These are phyloP conservation scores for Bradynema listronoti DNA, from an alignment of 1,140 invertebrate genomes.

Conservation along the genomic window DNA sequence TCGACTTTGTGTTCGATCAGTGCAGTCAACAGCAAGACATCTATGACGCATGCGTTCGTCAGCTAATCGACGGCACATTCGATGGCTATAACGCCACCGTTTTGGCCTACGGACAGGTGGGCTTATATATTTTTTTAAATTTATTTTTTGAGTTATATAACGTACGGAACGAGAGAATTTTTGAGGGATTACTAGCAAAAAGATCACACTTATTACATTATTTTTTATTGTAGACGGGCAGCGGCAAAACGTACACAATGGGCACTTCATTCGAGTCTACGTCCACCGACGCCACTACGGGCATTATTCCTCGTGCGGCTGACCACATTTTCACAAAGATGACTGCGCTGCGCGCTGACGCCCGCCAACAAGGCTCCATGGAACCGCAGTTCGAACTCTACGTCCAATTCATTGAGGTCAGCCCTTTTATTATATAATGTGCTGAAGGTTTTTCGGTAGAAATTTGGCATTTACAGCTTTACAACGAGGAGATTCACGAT, in stretches of 20 bases:
- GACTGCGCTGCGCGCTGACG: slow-evolving; percentile 44
- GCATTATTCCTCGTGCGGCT: slow-evolving; percentile 61
- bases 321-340: slow-evolving; percentile 61
- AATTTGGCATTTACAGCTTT: slow-evolving; percentile 61
- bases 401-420: slow-evolving; percentile 61
- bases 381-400: slow-evolving; percentile 61
- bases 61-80: slow-evolving; percentile 65
- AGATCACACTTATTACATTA: too few species aligned
- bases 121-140: background rate
- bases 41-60: slow-evolving; percentile 69
- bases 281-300: slow-evolving; percentile 45
- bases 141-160: too few species aligned
- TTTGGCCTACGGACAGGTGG: slow-evolving; percentile 63
- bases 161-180: too few species aligned
- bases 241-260: slow-evolving; percentile 97
- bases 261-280: slow-evolving; percentile 78
- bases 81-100: slow-evolving; percentile 63
- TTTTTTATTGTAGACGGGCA: slow-evolving; percentile 70
- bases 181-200: too few species aligned
- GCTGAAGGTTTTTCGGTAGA: slow-evolving; percentile 46
- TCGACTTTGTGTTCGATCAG: slow-evolving; percentile 74
- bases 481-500: slow-evolving; percentile 61
- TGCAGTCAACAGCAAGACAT: slow-evolving; percentile 69
- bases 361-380: slow-evolving; percentile 55
- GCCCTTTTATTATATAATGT: slow-evolving; percentile 16